Evolutionary conservation across 2,888 invertebrate species (phyloP).

Genomic region (Macroteleia sp.): DNA sequence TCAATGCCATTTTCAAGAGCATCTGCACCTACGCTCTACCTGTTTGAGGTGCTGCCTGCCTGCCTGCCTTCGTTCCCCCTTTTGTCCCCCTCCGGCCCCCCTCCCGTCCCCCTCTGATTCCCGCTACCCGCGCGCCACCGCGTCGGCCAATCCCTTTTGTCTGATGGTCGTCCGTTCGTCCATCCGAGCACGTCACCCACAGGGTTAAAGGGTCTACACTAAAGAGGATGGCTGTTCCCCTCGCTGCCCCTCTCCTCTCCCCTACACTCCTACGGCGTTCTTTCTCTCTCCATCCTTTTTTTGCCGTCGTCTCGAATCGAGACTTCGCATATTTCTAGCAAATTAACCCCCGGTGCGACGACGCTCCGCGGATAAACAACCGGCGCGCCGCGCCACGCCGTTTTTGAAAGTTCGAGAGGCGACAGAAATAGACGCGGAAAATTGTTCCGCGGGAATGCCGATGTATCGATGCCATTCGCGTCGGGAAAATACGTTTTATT

Average conservation of each 20-base stretch:
- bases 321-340: slow-evolving; percentile 68
- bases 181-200: slow-evolving; percentile 82
- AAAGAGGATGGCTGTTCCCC: slow-evolving; percentile 75
- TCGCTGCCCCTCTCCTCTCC: slow-evolving; percentile 26
- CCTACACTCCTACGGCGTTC: slow-evolving; percentile 38
- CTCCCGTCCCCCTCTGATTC: slow-evolving; percentile 49
- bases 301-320: slow-evolving; percentile 50
- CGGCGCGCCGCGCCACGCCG: slow-evolving; percentile 1
- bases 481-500: slow-evolving; percentile 22
- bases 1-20: too few species aligned
- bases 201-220: slow-evolving; percentile 82
- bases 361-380: slow-evolving; percentile 45
- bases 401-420: slow-evolving; percentile 5
- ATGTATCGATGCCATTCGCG: slow-evolving; percentile 27
- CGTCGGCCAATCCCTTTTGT: slow-evolving; percentile 78
- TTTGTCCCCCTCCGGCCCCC: slow-evolving; percentile 51
- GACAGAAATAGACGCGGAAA: slow-evolving; percentile 42
- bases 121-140: too few species aligned
- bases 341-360: slow-evolving; percentile 66
- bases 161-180: slow-evolving; percentile 71
- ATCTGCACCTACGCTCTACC: too few species aligned
- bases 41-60: too few species aligned
- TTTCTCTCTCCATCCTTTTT: slow-evolving; percentile 40
- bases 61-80: slow-evolving; percentile 69
- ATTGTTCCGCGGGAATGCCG: slow-evolving; percentile 21